Conservation (phyloP, 2,113 vertebrate species). For the Myodes glareolus region DNA sequence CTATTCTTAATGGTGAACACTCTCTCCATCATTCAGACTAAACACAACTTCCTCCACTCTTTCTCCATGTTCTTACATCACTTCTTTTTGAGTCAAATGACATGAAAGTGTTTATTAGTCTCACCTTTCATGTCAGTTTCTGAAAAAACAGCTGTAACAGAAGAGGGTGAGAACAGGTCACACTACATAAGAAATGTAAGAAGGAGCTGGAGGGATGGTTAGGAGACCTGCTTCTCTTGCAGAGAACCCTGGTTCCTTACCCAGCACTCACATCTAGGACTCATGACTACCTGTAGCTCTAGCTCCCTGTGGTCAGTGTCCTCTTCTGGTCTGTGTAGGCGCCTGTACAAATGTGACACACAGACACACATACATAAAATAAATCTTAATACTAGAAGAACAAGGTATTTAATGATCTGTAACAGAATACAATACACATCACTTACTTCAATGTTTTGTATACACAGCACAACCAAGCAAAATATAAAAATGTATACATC, state of each 20-base stretch:
- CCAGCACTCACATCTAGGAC: background rate
- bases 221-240: background rate
- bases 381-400: background rate
- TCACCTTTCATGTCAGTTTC: no score
- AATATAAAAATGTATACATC: no score
- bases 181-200: background rate
- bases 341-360: background rate
- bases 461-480: background rate
- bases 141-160: background rate
- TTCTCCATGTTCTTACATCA: background rate
- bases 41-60: background rate
- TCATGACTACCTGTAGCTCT: background rate
- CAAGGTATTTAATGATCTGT: background rate
- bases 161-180: background rate
- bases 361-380: background rate
- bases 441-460: background rate
- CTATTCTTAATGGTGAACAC: background rate
- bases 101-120: background rate
- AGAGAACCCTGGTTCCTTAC: background rate
- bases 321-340: background rate
- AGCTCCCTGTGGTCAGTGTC: background rate
- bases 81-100: background rate
- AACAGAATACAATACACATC: background rate
- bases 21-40: background rate
- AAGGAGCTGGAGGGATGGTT: background rate